These are phyloP conservation scores for Caenorhabditis becei DNA, from an alignment of 2,888 invertebrate genomes.

Conservation along the genomic window DNA sequence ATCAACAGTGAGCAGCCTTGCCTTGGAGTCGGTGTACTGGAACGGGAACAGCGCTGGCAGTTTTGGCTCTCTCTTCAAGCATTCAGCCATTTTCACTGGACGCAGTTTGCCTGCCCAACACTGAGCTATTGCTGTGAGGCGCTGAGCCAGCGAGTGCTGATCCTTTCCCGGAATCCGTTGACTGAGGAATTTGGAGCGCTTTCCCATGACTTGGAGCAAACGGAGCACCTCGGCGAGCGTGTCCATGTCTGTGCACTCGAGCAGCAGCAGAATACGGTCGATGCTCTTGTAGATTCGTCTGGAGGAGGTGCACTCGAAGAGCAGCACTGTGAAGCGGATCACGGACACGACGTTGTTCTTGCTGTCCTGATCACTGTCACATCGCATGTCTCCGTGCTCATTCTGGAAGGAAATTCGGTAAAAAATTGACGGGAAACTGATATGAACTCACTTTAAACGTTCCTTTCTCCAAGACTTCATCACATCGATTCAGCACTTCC, in stretches of 20 bases:
- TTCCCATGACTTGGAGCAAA: constrained; percentile 75
- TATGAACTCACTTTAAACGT: constrained; percentile 25
- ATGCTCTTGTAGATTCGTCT: constrained; percentile 75
- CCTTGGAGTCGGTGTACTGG: constrained; percentile 59
- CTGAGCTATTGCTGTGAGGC: constrained; percentile 75
- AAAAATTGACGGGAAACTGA: no score
- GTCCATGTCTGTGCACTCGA: constrained; percentile 73
- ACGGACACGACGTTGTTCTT: constrained; percentile 55
- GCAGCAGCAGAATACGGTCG: constrained; percentile 71
- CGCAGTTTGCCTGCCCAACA: constrained; percentile 75
- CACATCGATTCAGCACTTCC: constrained; percentile 76
- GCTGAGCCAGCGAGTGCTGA: constrained; percentile 67
- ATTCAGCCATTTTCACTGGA: constrained; percentile 72
- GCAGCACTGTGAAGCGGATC: constrained; percentile 74
- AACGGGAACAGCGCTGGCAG: constrained; percentile 68
- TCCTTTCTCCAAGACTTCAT: constrained; percentile 73
- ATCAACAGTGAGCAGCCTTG: constrained; percentile 43
- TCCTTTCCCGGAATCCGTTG: constrained; percentile 61
- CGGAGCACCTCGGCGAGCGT: constrained; percentile 74
- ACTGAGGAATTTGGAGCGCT: constrained; percentile 76
- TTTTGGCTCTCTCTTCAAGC: constrained; percentile 54
- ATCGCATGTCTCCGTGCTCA: constrained; percentile 34
- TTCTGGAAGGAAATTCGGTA: constrained; percentile 21
- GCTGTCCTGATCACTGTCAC: constrained; percentile 26
- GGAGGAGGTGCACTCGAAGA: constrained; percentile 79